These are phyloP conservation scores for Siniperca knerii DNA, from an alignment of 2,113 vertebrate species.

Conservation along the genomic window DNA sequence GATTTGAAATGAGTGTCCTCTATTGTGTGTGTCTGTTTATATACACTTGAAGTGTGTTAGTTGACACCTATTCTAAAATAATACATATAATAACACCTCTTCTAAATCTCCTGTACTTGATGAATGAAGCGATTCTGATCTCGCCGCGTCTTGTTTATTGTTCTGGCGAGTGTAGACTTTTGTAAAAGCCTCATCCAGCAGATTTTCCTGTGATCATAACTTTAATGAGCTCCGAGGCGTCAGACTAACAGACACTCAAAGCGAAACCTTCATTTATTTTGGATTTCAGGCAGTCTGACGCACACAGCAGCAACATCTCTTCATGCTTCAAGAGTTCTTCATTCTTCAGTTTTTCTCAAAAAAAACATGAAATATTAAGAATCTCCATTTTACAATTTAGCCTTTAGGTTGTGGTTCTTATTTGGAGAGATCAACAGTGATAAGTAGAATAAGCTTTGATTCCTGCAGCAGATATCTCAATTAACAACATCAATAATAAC, in stretches of 20 bases:
- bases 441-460: not conserved
- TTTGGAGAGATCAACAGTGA: not conserved
- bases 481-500: not conserved
- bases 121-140: not conserved
- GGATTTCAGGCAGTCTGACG: not conserved
- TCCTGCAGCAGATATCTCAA: not conserved
- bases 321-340: not conserved
- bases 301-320: not conserved
- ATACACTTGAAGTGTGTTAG: too few species aligned
- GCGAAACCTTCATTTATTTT: not conserved
- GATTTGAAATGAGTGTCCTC: too few species aligned
- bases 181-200: not conserved
- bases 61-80: too few species aligned
- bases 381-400: not conserved
- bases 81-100: too few species aligned
- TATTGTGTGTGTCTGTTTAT: too few species aligned
- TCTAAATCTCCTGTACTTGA: too few species aligned
- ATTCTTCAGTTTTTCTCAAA: not conserved
- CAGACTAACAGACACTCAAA: not conserved
- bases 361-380: not conserved
- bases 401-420: not conserved
- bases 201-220: not conserved
- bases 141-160: not conserved
- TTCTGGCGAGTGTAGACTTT: not conserved
- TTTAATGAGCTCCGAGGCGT: not conserved